Base-by-base conservation (phyloP, 2,888 invertebrate species). In the Cepaea hortensis region DNA sequence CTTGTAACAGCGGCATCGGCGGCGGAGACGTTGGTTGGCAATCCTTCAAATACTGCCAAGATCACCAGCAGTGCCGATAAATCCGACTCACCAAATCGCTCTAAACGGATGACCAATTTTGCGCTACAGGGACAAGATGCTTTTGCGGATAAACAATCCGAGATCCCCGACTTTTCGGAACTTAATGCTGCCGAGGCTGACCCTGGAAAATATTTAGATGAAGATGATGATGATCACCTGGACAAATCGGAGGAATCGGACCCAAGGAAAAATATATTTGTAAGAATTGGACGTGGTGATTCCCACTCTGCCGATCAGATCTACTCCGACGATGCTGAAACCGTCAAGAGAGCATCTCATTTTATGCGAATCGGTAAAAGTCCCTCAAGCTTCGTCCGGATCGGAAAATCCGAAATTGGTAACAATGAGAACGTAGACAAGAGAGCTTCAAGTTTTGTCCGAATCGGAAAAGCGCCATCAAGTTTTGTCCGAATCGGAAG, bases 351-450 rank as follows among this genome's bases (percentile, higher is more conserved):
- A n/a, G 68, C 80, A 3, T 80, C 83, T 68, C 86, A 84, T 20
- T 87, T 88, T 75, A 85, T 87, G 6, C 85, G 88, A 23, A 85
- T 88, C 7, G 88, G 87, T 0, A 87, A 85, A 55, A 61, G 81
- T n/a, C 85, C 84, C 3, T 85, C 85, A 48, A 88, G 55, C 23
- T 87, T 88, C 79, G 87, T 87, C 5, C 88, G 88, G 23, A 87
- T 88, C 13, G 88, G 88, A 11, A 87, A 85, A 75, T 70, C 79
- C 18, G 20, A 13, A 11, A 13, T 23, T 20, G 80, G 62, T n/a
- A 75, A 81, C n/a, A 48, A 6, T 68, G 1, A 18, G 3, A 20
- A 81, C 7, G 61, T 23, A 35, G 46, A 84, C 9, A 76, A 84
- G 35, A 62, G 73, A 46, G 73, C 73, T 18, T 85, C 35, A 35